Evolutionary conservation across 2,797 vertebrate species (phyloP), one percentile per base, ranked within the genome.

Genomic region (Nannoperca australis): DNA sequence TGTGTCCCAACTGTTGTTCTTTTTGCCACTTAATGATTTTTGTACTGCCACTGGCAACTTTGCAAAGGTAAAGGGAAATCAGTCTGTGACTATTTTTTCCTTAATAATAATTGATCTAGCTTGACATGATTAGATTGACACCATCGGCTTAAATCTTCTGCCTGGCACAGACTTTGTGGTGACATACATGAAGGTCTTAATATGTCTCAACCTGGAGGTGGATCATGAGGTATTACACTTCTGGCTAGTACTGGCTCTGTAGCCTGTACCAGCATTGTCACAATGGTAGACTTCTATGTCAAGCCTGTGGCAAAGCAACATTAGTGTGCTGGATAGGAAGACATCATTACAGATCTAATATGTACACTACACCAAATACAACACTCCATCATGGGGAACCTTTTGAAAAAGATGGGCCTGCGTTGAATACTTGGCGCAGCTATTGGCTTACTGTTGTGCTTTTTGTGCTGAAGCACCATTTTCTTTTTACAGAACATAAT

Each of bases 51-150:
- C 30, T 11, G 66, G 32, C n/a, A 60, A 38, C 63, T 74, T 84
- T 53, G 24, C 22, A 61, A 65, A 72, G 63, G 62, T 75, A 75
- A 74, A 83, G 44, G 62, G 7, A 72, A 88, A 86, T 67, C 63
- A 55, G 44, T 72, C 36, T 32, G 38, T 61, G 49, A 68, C 79
- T 73, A 62, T 71, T 68, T 58, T 69, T 34, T 71, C 59, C 62
- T 50, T 47, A 74, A 73, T 30, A 62, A n/a, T 49, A 79, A 78
- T 71, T 81, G 59, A 80, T 82, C 54, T 44, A 69, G 61, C 61
- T 78, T 85, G 80, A 81, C 73, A 73, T 59, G 64, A 81, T 76
- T 72, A 69, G 61, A 58, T 78, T 85, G 80, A 81, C 73, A 73
- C 50, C 47, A 79, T 27, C 24, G 1, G 24, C 24, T 27, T 27